Base-by-base conservation (phyloP, 2,888 invertebrate genomes). In the Fabriciana adippe region DNA sequence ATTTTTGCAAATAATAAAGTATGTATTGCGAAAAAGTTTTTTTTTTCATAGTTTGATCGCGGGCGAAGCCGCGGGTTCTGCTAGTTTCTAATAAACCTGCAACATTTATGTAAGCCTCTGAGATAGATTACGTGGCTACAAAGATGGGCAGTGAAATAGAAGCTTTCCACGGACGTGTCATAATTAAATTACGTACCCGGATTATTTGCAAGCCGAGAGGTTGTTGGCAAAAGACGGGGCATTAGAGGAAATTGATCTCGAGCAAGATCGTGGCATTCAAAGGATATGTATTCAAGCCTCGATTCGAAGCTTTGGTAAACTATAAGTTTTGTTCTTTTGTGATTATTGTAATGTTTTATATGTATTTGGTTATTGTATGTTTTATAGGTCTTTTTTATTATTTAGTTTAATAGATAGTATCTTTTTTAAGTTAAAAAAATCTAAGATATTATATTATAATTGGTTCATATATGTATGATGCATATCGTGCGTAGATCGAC, bases 171-270 rank as follows among this genome's bases (percentile, higher is more conserved):
- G 51, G 8, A 59, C 57, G 65, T 45, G 26, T 59, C 57, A 59
- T 65, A 65, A 65, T 65, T 53, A 47, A 53, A 53, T 31, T 59
- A 65, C 45, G 41, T 47, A 47, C 47, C 45, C 18, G 59, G 53
- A 41, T 31, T 65, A 65, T 65, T 65, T 59, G 65, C 56, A 50
- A 64, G 64, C 59, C 50, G 65, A 57, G 45, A 59, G 65, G 57
- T 54, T 59, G 59, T 59, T 59, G 47, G 21, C 45, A 26, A 51
- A 53, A 31, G 47, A 11, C 61, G 51, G 14, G 48, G 55, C 45
- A 41, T 31, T 21, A 51, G 50, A 26, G 59, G 57, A 59, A 54
- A 59, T 65, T 65, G 65, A 65, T 65, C 57, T 47, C 16, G 51
- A 13, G 59, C 65, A 57, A 59, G 53, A 53, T 57, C 57, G 53